Evolutionary conservation across 1,140 invertebrate genomes (phyloP).

Genomic region (Calycopis cecrops): DNA sequence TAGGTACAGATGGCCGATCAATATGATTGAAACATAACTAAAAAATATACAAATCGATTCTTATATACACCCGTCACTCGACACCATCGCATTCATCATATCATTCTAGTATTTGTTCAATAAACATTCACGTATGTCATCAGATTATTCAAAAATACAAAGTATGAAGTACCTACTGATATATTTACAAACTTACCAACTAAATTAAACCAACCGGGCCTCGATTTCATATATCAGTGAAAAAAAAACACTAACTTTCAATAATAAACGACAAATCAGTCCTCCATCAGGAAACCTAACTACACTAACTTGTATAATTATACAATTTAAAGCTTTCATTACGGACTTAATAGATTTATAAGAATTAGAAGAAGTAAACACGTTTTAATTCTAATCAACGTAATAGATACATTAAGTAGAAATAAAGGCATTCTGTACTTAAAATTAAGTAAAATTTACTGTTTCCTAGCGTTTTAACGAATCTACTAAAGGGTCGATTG

Average conservation of each 20-base stretch:
- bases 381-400: too few relatives aligned
- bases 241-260: too few relatives aligned
- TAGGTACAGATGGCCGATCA: slow-evolving; percentile 59
- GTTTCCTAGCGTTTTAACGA: too few relatives aligned
- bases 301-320: slow-evolving; percentile 18
- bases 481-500: too few relatives aligned
- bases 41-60: slow-evolving; percentile 46
- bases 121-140: slow-evolving; percentile 20
- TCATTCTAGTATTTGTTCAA: slow-evolving; percentile 16
- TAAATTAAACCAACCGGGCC: background rate
- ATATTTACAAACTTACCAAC: slow-evolving; percentile 5
- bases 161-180: slow-evolving; percentile 3
- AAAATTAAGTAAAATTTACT: too few relatives aligned
- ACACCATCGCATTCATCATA: slow-evolving; percentile 25
- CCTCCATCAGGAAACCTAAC: background rate
- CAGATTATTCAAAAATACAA: background rate
- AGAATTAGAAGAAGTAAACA: too few relatives aligned
- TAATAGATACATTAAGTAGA: too few relatives aligned
- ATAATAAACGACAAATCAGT: background rate
- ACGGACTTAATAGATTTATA: slow-evolving; percentile 13
- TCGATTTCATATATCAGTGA: too few relatives aligned
- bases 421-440: too few relatives aligned
- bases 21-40: slow-evolving; percentile 39
- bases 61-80: slow-evolving; percentile 36
- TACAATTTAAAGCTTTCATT: slow-evolving; percentile 19